Base-by-base conservation (phyloP, 2,888 invertebrate species). In the Trypoxylon attenuatum region DNA sequence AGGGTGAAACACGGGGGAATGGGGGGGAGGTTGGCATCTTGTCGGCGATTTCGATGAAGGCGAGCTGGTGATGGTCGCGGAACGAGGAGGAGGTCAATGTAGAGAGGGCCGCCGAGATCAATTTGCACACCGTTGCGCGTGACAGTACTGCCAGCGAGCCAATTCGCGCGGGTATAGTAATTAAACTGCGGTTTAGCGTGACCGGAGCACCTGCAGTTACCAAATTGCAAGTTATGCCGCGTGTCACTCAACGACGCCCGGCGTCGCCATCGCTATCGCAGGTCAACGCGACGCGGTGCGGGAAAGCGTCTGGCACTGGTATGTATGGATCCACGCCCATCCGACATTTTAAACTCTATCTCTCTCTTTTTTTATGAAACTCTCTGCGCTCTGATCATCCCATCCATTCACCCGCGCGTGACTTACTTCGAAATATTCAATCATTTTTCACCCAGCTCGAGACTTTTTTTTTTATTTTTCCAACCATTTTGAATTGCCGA, bases 181-280 rank as follows among this genome's bases (percentile, higher is more conserved):
- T 84, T 83, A 83, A 83, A 83, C 82, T 84, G 83, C 75, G 84
- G 83, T 84, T 83, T 81, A 81, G 76, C 80, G 79, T 83, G 82
- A 81, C 80, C 81, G 81, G 76, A 79, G 76, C 80, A 81, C 82
- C 83, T 80, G 83, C 75, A 81, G 83, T 82, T 80, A 78, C 80
- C 78, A 82, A 84, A 84, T 81, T 79, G 81, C 84, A 80, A 82
- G 82, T 84, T 82, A 83, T 81, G 81, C 78, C 75, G 76, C 71
- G 78, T 80, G 82, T 82, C 82, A 81, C 76, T 81, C 81, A 78
- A 77, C 73, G 63, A 67, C 27, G 39, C 51, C 51, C 41, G 46
- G 57, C 59, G 49, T 55, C 58, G 63, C 53, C 58, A 64, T 56
- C 8, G 33, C 13, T n/a, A n/a, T n/a, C n/a, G n/a, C n/a, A n/a